Percentiles rank a stretch among this genome's conserved stretches.
Conservation (phyloP, 1,140 invertebrate genomes). For the Pachyrhynchus sulphureomaculatus region DNA sequence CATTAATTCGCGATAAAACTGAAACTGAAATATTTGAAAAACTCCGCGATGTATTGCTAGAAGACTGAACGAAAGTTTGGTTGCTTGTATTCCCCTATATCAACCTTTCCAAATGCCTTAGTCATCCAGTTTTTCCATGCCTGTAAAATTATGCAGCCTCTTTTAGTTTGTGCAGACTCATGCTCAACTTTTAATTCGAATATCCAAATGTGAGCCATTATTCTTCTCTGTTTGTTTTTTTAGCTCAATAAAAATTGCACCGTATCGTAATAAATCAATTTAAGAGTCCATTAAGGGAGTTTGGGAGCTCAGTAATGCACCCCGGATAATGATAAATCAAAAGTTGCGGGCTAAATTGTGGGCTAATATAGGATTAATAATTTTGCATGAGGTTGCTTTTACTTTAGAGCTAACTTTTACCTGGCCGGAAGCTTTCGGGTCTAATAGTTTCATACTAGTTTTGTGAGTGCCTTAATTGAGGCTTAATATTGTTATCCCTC, state of each 20-base stretch:
- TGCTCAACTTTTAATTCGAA: neutral
- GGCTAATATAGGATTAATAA: slow-evolving; percentile 34
- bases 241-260: slow-evolving; percentile 6
- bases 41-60: no score
- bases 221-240: neutral
- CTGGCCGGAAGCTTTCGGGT: neutral
- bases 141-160: no score
- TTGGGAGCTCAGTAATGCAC: slow-evolving; percentile 34
- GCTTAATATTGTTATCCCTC: no score
- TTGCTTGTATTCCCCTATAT: no score
- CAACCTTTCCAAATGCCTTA: no score
- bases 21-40: no score
- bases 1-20: no score
- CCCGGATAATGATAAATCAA: slow-evolving; percentile 38
- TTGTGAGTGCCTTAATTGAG: neutral
- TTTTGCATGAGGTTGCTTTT: slow-evolving; percentile 10
- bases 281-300: slow-evolving; percentile 34
- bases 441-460: neutral
- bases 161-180: neutral
- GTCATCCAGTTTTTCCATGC: no score
- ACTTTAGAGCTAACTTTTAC: neutral
- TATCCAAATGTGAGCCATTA: neutral
- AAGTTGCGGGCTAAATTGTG: slow-evolving; percentile 23
- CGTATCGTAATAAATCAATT: slow-evolving; percentile 36
- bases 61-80: no score